Percentiles rank a stretch among this genome's conserved stretches.
Evolutionary conservation across 1,140 invertebrate species (phyloP).

Genomic region (Drosophila athabasca): DNA sequence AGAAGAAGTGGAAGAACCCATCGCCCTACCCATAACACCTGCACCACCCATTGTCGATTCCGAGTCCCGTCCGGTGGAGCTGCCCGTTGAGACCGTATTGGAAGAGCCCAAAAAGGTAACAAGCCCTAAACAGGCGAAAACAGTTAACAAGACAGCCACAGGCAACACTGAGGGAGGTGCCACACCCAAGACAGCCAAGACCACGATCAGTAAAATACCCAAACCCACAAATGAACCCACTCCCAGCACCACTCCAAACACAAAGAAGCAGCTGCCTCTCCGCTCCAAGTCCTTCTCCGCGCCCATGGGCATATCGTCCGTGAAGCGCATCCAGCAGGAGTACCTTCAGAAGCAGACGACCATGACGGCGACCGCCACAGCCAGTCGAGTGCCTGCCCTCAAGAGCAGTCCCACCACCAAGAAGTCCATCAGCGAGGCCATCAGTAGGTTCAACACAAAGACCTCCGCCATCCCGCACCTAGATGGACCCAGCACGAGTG

Average conservation of each 20-base stretch:
- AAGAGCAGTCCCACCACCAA: constrained; percentile 62
- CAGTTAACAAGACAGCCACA: constrained; percentile 15
- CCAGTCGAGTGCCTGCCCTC: constrained; percentile 58
- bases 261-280: constrained; percentile 57
- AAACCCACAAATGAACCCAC: constrained; percentile 66
- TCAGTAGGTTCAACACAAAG: constrained; percentile 68
- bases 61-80: constrained; percentile 85
- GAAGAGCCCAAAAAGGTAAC: constrained; percentile 71
- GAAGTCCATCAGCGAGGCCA: constrained; percentile 73
- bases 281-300: constrained; percentile 80
- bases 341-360: constrained; percentile 84
- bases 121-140: constrained; percentile 26
- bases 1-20: constrained; percentile 9
- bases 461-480: neutral
- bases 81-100: constrained; percentile 61
- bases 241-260: constrained; percentile 22
- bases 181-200: constrained; percentile 40
- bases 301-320: constrained; percentile 80
- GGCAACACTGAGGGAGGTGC: constrained; percentile 16
- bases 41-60: constrained; percentile 67
- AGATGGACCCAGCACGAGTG: constrained; percentile 65
- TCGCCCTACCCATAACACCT: constrained; percentile 47
- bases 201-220: constrained; percentile 77
- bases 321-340: constrained; percentile 85
- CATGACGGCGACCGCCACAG: neutral